These are phyloP conservation scores for Cryptocheilus praepositus DNA, from an alignment of 2,888 invertebrate genomes.

Conservation along the genomic window DNA sequence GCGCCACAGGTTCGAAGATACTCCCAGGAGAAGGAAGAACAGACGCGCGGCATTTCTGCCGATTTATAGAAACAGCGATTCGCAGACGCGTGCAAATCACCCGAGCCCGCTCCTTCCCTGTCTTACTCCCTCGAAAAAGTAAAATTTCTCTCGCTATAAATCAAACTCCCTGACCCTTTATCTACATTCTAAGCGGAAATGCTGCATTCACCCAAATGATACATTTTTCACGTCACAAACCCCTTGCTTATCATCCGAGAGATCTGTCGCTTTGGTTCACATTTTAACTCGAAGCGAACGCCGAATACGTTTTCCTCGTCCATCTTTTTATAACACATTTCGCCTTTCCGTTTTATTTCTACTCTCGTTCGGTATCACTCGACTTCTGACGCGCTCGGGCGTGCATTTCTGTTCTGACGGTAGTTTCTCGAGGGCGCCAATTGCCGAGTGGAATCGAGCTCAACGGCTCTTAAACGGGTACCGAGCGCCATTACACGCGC, in stretches of 20 bases:
- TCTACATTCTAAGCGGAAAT: too few species aligned
- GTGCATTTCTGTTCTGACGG: not conserved
- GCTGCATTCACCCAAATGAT: too few species aligned
- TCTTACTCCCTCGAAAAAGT: not conserved
- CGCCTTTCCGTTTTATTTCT: slow-evolving; percentile 11
- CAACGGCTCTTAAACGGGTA: slow-evolving; percentile 31
- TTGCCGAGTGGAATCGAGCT: slow-evolving; percentile 28
- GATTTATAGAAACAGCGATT: not conserved
- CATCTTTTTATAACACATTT: not conserved
- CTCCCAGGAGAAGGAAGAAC: not conserved
- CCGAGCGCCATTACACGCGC: slow-evolving; percentile 27
- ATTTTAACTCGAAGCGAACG: too few species aligned
- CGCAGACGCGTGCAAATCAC: not conserved
- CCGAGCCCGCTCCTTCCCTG: not conserved
- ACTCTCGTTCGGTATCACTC: not conserved
- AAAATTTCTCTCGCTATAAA: too few species aligned
- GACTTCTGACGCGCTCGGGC: not conserved
- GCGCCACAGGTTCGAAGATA: not conserved
- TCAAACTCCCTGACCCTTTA: too few species aligned
- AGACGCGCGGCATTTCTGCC: slow-evolving; percentile 1
- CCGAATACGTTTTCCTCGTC: too few species aligned
- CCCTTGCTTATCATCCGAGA: too few species aligned
- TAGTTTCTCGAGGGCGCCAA: slow-evolving; percentile 9
- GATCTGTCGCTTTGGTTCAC: too few species aligned
- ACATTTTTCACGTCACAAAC: too few species aligned